Conservation (phyloP, 2,888 invertebrate species). For the Noctua pronuba region DNA sequence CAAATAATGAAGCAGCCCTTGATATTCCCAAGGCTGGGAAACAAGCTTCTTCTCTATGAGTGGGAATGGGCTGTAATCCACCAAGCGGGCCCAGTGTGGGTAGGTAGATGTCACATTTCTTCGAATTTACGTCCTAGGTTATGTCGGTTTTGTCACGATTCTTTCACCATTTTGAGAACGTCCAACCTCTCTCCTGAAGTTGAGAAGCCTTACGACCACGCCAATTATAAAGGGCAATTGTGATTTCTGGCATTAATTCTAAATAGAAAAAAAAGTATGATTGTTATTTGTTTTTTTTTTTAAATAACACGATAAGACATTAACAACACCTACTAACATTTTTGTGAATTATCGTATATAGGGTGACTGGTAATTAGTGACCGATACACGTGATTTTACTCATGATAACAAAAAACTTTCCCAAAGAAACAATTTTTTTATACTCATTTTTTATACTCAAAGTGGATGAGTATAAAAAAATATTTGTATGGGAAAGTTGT, state of each 20-base stretch:
- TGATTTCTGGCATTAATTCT: neutral
- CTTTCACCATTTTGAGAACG: neutral
- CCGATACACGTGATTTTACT: too few relatives aligned
- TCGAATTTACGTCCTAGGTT: neutral
- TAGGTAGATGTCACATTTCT: neutral
- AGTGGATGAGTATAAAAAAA: too few relatives aligned
- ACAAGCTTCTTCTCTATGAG: neutral
- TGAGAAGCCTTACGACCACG: neutral
- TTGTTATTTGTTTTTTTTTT: too few relatives aligned
- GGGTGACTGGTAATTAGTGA: too few relatives aligned
- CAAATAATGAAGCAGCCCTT: neutral
- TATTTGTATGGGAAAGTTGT: too few relatives aligned
- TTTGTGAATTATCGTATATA: neutral
- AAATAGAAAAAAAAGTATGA: neutral
- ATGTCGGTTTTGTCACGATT: neutral
- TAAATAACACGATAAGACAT: neutral
- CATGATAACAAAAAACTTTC: too few relatives aligned
- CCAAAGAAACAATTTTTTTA: too few relatives aligned
- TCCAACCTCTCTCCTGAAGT: neutral
- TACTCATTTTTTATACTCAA: too few relatives aligned
- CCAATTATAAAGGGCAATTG: neutral
- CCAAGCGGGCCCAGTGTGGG: neutral
- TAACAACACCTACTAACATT: neutral
- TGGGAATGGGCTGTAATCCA: neutral
- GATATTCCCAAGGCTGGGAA: neutral